These are phyloP conservation scores for Drosophila erecta DNA, from an alignment of 1,140 invertebrate species.

Conservation along the genomic window DNA sequence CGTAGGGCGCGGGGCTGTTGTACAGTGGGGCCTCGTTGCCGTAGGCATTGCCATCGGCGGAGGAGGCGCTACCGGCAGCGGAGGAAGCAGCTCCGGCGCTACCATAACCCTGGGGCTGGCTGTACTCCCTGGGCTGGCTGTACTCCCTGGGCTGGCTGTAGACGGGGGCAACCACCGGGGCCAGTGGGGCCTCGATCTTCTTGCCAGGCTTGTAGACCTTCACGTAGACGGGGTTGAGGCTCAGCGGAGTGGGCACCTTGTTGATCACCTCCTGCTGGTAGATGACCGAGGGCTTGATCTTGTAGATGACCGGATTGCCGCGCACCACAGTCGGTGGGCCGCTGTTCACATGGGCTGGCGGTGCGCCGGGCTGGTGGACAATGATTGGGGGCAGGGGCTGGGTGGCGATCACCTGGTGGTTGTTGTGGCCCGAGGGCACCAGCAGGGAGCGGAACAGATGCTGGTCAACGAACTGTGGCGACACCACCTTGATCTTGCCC, in stretches of 20 bases:
- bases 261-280: constrained; percentile 84
- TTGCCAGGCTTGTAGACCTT: constrained; percentile 84
- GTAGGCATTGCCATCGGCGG: constrained; percentile 52
- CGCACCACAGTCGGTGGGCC: constrained; percentile 78
- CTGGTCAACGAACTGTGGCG: constrained; percentile 79
- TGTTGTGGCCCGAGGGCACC: constrained; percentile 78
- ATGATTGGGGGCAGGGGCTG: constrained; percentile 80
- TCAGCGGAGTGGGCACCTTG: constrained; percentile 79
- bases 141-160: constrained; percentile 52
- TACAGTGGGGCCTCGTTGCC: constrained; percentile 62
- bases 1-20: constrained; percentile 68
- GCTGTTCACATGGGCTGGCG: constrained; percentile 75
- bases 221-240: constrained; percentile 80
- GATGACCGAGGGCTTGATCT: constrained; percentile 80
- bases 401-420: constrained; percentile 79
- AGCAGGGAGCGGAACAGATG: constrained; percentile 75
- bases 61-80: constrained; percentile 32
- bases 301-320: constrained; percentile 81
- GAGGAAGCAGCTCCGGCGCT: constrained; percentile 40
- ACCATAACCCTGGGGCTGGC: constrained; percentile 50
- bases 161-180: constrained; percentile 71
- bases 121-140: constrained; percentile 46
- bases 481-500: constrained; percentile 79
- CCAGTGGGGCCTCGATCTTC: constrained; percentile 74
- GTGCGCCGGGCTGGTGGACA: constrained; percentile 77